Percentiles rank a stretch among this genome's conserved stretches.
Conservation (phyloP, 1,140 invertebrate genomes). For the Tetramorium alpestre region DNA sequence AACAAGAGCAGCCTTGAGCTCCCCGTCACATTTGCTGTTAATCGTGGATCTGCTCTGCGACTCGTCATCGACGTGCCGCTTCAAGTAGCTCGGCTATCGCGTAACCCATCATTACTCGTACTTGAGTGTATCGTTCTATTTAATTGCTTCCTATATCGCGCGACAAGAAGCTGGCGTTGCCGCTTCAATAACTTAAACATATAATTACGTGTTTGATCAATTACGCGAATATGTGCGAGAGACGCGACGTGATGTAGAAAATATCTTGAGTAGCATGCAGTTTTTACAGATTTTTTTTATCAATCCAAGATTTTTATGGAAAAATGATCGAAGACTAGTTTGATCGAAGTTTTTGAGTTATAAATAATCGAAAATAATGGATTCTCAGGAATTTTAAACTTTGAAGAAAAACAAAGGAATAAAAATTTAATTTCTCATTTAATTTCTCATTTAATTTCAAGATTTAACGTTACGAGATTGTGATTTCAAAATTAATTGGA, state of each 20-base stretch:
- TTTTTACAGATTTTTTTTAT: background rate
- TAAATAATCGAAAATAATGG: background rate
- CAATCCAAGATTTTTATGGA: background rate
- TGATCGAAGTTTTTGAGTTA: background rate
- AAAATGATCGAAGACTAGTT: background rate
- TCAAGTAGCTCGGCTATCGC: constrained; percentile 39
- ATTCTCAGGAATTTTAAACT: background rate
- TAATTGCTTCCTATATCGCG: background rate
- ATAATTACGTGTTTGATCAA: background rate
- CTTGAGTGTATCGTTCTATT: constrained; percentile 33
- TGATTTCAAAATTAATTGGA: constrained; percentile 14
- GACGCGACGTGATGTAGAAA: background rate
- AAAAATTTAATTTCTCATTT: background rate
- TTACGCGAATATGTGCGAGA: background rate
- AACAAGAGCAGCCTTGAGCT: constrained; percentile 76
- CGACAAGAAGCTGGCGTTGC: background rate
- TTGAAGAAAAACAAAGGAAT: background rate
- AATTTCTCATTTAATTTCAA: background rate
- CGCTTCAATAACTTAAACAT: background rate
- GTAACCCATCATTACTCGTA: constrained; percentile 19
- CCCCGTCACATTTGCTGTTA: background rate
- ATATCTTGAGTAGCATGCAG: background rate
- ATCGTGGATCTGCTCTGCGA: constrained; percentile 6
- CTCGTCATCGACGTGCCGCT: constrained; percentile 44
- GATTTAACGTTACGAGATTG: background rate